Base-by-base conservation (phyloP, 2,797 vertebrate genomes). In the Phoeniculus purpureus region DNA sequence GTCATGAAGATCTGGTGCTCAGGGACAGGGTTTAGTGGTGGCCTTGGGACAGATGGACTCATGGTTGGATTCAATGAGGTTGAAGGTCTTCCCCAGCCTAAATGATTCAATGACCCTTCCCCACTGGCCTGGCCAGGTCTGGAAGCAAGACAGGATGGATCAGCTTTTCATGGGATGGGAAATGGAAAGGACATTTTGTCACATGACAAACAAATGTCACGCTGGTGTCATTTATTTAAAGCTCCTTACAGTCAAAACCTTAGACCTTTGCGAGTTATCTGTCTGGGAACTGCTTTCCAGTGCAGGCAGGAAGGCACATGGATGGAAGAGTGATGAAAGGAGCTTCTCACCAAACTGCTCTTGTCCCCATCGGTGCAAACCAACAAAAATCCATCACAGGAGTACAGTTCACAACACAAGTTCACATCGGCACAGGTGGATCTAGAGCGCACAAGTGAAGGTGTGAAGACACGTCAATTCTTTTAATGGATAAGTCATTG, bases 321-420 rank as follows among this genome's bases (percentile, higher is more conserved):
- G 23, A 21, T 34, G 31, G 48, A 85, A 21, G 12, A 80, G 9
- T 9, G 21, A 58, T 4, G 0, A 0, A 76, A 67, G 64, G 59
- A 64, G 6, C 61, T 74, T 77, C 51, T n/a, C 16, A 8, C 23
- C 34, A 66, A 85, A 23, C 7, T 50, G 29, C 47, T 61, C 34
- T 6, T 82, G 40, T 32, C 4, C 27, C 7, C 0, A 0, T 16
- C 0, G 0, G 12, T 50, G 25, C 70, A 85, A 90, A 47, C 0
- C 0, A 26, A 31, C 26, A 27, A 50, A 80, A 74, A 67, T 5
- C 31, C 34, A 60, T 26, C 5, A 6, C 26, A 73, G 61, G 87
- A 77, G 56, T 54, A 37, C 1, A 2, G 34, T 55, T 19, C 62
- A 23, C 23, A 1, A 23, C 21, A 2, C 0, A 6, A 25, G 51